Evolutionary conservation across 2,888 invertebrate genomes (phyloP), one percentile per base, ranked within the genome.

Genomic region (Papilio protenor): DNA sequence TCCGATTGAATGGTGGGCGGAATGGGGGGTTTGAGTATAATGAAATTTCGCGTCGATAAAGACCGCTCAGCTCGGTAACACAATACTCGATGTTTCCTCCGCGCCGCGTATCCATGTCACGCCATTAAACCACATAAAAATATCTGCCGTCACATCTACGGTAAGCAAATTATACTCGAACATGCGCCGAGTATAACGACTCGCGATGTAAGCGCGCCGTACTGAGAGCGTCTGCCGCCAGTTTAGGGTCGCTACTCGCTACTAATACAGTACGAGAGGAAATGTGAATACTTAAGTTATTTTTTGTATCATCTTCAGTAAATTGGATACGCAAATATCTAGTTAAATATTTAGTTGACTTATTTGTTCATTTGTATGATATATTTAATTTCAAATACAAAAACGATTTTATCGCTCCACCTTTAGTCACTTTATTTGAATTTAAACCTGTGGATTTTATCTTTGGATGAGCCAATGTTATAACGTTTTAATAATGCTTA

Each of bases 71-170:
- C 90, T 87, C 84, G 94, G 94, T 91, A 94, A 94, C 89, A 94
- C 92, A 94, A 94, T 94, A 93, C 93, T 88, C 84, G 91, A 92
- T 94, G 94, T 94, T 94, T 94, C 94, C 92, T 94, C 90, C 88
- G 87, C 89, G 87, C 88, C 91, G 90, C 94, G 90, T 93, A 94
- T 94, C 94, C 92, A 94, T 94, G 86, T 88, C 94, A 94, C 87
- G 87, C 90, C 92, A 94, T 93, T 94, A 93, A 92, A 88, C 89
- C 88, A 85, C 83, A 91, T 87, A 93, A 93, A 92, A 94, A 94
- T 94, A 94, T 94, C 93, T 90, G 87, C 90, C 90, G 89, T 89
- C 90, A 91, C 89, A 93, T 94, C 92, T 93, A 89, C 87, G 86
- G 88, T 90, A 88, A 88, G 87, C 87, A 89, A 91, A 90, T 93